A percentile compares a stretch with the other conserved stretches of the same genome.
These are phyloP conservation scores for Meloe dianella DNA, from an alignment of 2,888 invertebrate species.

Conservation along the genomic window DNA sequence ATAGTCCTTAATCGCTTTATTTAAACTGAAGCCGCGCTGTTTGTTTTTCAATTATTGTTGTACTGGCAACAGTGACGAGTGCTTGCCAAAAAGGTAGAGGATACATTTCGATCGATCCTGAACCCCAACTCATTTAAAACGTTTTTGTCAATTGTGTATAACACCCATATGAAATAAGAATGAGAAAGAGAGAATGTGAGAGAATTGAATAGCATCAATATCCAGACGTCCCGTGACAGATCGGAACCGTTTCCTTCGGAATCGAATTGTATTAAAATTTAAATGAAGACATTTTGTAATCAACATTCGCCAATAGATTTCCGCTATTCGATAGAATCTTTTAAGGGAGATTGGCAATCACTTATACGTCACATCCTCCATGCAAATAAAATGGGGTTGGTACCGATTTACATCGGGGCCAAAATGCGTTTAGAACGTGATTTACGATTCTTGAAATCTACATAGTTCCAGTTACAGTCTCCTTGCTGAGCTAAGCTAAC, in stretches of 20 bases:
- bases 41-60: constrained; percentile 54
- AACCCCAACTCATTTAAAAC: constrained; percentile 24
- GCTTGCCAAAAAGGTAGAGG: background rate
- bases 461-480: constrained; percentile 38
- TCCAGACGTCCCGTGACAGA: constrained; percentile 39
- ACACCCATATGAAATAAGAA: constrained; percentile 1
- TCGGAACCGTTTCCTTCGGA: constrained; percentile 46
- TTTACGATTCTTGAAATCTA: constrained; percentile 40
- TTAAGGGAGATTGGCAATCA: constrained; percentile 56
- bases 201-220: constrained; percentile 37
- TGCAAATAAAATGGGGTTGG: constrained; percentile 59
- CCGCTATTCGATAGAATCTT: constrained; percentile 54
- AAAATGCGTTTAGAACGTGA: constrained; percentile 48
- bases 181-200: background rate
- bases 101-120: constrained; percentile 19
- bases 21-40: constrained; percentile 52
- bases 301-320: constrained; percentile 59
- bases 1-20: constrained; percentile 52
- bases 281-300: constrained; percentile 60
- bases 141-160: constrained; percentile 18
- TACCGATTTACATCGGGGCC: constrained; percentile 50
- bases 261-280: constrained; percentile 58
- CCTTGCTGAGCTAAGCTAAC: constrained; percentile 51
- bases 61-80: constrained; percentile 18
- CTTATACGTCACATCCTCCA: constrained; percentile 60